These are phyloP conservation scores for Mechanitis messenoides DNA, from an alignment of 2,888 invertebrate genomes.

Conservation along the genomic window DNA sequence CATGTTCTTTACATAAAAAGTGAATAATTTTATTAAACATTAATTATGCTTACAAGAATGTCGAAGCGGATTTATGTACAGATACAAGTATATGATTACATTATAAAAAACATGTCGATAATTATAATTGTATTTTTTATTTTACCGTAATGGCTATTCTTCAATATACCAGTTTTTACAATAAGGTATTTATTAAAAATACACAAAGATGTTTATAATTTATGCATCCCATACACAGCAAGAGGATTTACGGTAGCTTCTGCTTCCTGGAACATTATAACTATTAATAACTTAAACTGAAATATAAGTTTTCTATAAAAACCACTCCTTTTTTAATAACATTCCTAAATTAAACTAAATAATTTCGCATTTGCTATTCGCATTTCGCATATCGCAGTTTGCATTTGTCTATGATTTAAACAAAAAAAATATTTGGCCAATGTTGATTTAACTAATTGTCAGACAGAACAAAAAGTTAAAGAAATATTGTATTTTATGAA, in stretches of 20 bases:
- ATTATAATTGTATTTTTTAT: conserved; percentile 6
- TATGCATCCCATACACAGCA: neutral
- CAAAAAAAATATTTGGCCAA: too few relatives aligned
- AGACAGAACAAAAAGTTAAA: too few relatives aligned
- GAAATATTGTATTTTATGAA: too few relatives aligned
- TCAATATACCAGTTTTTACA: neutral
- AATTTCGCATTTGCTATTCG: too few relatives aligned
- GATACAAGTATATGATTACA: neutral
- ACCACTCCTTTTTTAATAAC: too few relatives aligned
- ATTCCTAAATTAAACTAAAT: too few relatives aligned
- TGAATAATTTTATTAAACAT: neutral
- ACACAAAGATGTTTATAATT: neutral
- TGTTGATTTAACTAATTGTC: too few relatives aligned
- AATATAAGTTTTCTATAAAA: too few relatives aligned
- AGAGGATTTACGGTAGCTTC: neutral
- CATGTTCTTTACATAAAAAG: neutral
- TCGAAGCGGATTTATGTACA: conserved; percentile 4
- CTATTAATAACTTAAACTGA: neutral
- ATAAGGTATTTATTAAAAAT: neutral
- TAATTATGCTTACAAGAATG: conserved; percentile 2
- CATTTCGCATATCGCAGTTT: too few relatives aligned
- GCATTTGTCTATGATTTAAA: too few relatives aligned
- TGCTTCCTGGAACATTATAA: conserved; percentile 1
- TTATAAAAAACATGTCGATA: neutral
- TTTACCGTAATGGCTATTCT: neutral